Conservation (phyloP, 1,140 invertebrate genomes). For the Linepithema humile region DNA sequence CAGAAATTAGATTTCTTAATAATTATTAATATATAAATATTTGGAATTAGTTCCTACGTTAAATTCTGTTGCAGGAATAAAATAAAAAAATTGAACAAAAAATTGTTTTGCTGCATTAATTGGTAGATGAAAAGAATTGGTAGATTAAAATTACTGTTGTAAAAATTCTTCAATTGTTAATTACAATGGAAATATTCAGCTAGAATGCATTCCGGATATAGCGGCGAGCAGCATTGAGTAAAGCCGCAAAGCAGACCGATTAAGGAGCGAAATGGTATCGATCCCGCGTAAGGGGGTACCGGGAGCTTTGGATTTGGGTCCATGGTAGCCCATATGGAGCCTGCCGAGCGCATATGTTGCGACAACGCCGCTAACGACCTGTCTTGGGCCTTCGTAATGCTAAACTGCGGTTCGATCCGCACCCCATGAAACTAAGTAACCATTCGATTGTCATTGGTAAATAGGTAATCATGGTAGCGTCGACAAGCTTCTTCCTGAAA, state of each 20-base stretch:
- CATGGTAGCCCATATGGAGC: slow-evolving; percentile 83
- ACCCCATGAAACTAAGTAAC: slow-evolving; percentile 81
- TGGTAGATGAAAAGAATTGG: no score
- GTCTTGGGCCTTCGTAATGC: slow-evolving; percentile 81
- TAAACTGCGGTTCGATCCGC: slow-evolving; percentile 83
- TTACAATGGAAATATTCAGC: neutral
- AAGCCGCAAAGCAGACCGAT: slow-evolving; percentile 74
- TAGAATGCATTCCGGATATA: slow-evolving; percentile 4
- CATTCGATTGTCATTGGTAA: slow-evolving; percentile 81
- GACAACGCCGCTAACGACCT: slow-evolving; percentile 84
- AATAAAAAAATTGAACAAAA: neutral
- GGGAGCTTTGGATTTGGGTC: slow-evolving; percentile 76
- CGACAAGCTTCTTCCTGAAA: slow-evolving; percentile 27
- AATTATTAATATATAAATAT: neutral
- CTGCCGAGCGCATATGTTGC: slow-evolving; percentile 84
- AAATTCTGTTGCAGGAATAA: neutral
- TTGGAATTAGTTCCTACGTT: neutral
- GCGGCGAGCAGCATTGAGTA: slow-evolving; percentile 49
- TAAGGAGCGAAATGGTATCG: slow-evolving; percentile 79
- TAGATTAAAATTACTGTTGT: neutral
- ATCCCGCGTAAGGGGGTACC: slow-evolving; percentile 67
- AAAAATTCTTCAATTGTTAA: neutral
- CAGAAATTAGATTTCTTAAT: neutral
- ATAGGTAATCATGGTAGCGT: slow-evolving; percentile 76
- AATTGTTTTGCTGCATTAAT: neutral